Percentiles rank a stretch among this genome's conserved stretches.
phyloP scores from a whole-genome alignment of 1,140 invertebrate genomes.

The Ips nitidus region DNA sequence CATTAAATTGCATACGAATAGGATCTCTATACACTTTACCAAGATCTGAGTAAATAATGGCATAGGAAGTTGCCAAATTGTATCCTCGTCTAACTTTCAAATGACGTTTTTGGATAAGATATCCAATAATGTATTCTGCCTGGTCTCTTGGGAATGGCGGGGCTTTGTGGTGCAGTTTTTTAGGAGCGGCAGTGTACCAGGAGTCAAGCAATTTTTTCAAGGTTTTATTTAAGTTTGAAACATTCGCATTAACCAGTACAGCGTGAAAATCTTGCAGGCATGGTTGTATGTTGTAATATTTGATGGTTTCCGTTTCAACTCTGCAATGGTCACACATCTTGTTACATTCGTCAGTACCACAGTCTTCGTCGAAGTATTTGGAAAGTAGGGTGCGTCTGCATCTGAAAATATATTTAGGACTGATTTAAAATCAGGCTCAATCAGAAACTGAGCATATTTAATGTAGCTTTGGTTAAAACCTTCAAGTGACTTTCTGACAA shows the following conservation, averaged over 20 bases:
- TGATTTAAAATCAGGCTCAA: constrained; percentile 30
- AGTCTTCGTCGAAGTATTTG: constrained; percentile 84
- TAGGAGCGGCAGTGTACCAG: not conserved
- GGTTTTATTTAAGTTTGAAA: not conserved
- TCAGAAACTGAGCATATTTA: not conserved
- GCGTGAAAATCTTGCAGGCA: not conserved
- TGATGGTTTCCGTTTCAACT: not conserved
- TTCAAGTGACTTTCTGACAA: no score
- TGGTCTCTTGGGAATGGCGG: not conserved
- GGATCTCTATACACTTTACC: no score
- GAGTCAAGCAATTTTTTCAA: not conserved
- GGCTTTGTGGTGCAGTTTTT: not conserved
- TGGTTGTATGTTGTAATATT: not conserved
- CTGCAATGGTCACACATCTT: constrained; percentile 86
- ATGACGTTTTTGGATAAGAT: not conserved
- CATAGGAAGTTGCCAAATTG: not conserved
- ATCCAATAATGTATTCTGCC: not conserved
- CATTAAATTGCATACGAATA: no score
- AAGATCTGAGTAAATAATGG: no score
- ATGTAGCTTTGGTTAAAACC: no score
- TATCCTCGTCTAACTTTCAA: not conserved
- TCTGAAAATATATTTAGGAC: constrained; percentile 58
- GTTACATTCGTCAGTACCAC: constrained; percentile 72
- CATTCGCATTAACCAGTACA: not conserved
- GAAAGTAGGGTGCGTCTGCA: constrained; percentile 83